These are phyloP conservation scores for Pheosia tremula DNA, from an alignment of 2,888 invertebrate species.

Conservation along the genomic window DNA sequence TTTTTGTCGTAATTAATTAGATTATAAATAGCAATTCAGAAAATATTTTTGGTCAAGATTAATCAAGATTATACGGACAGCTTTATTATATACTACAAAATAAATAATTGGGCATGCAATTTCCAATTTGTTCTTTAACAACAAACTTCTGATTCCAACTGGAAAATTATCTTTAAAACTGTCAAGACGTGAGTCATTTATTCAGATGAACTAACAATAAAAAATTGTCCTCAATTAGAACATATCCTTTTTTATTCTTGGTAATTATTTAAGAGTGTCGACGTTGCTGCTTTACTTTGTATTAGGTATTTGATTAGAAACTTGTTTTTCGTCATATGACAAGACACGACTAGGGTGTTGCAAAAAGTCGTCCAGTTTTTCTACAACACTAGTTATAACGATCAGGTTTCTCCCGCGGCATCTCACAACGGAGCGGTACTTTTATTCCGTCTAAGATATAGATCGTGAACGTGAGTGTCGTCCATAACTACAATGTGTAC, in stretches of 20 bases:
- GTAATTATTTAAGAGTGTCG: no score
- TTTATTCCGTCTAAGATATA: conserved; percentile 80
- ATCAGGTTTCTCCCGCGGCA: conserved; percentile 72
- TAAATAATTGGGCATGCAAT: conserved; percentile 7
- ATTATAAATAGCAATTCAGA: conserved; percentile 8
- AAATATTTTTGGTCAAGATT: conserved; percentile 2
- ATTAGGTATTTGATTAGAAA: conserved; percentile 12
- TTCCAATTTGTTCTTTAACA: neutral
- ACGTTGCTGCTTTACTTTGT: no score
- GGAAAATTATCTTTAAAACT: neutral
- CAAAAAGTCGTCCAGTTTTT: conserved; percentile 23
- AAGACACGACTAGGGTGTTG: conserved; percentile 35
- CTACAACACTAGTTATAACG: conserved; percentile 65
- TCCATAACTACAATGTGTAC: conserved; percentile 78
- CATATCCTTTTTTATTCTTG: no score
- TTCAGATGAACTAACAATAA: no score
- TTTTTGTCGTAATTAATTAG: conserved; percentile 1
- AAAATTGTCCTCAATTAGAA: no score
- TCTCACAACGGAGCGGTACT: conserved; percentile 78
- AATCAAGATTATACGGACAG: neutral
- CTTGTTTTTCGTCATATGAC: conserved; percentile 15
- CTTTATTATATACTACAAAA: neutral
- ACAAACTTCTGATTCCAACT: neutral
- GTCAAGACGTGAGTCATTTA: no score
- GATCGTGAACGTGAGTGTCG: conserved; percentile 82